phyloP scores from a whole-genome alignment of 1,140 invertebrate species.

The Schlechtendalia chinensis region DNA sequence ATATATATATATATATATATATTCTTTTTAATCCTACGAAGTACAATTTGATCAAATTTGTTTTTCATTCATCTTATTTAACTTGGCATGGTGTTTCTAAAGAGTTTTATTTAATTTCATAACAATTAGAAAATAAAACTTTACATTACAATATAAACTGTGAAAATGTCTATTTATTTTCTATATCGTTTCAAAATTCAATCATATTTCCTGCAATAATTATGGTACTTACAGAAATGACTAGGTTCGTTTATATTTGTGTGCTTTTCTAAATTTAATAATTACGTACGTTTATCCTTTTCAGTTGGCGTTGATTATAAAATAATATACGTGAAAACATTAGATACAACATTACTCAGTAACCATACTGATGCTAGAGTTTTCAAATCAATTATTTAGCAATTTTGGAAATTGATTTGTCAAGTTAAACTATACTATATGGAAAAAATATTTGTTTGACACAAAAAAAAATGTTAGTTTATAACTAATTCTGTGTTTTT shows the following conservation, averaged over 20 bases:
- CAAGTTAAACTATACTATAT: neutral
- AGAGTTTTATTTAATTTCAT: neutral
- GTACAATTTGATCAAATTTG: too few species aligned
- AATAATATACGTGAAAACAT: neutral
- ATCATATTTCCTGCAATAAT: neutral
- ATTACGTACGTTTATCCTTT: neutral
- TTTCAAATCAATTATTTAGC: neutral
- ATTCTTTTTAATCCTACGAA: too few species aligned
- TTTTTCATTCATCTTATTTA: too few species aligned
- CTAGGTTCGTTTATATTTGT: neutral
- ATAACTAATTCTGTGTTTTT: neutral
- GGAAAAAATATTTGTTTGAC: too few species aligned
- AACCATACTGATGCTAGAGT: neutral
- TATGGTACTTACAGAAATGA: neutral
- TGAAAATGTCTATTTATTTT: neutral
- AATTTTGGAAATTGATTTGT: neutral
- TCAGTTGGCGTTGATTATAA: neutral
- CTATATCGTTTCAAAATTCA: neutral
- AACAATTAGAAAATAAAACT: neutral
- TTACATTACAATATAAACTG: neutral
- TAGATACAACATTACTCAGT: neutral
- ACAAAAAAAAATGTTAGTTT: too few species aligned
- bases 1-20: too few species aligned
- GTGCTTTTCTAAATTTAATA: neutral
- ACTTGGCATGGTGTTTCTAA: neutral